Evolutionary conservation across 2,113 vertebrate species (phyloP), one percentile per base, ranked within the genome.

Genomic region (Hippocampus abdominalis): DNA sequence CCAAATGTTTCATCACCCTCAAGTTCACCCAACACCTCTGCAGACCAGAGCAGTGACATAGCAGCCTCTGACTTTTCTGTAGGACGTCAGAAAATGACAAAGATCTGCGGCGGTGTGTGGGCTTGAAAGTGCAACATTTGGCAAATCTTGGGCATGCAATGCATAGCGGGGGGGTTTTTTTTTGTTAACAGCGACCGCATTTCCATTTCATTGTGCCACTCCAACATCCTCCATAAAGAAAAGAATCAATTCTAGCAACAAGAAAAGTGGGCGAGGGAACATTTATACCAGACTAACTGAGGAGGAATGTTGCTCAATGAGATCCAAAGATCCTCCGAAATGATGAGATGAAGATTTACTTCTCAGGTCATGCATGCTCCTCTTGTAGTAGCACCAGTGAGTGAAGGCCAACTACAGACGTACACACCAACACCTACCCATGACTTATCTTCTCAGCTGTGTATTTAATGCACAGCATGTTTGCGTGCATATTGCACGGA

Each of bases 1-100:
- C 69, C 36, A 74, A 78, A 49, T 78, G 72, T 64, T 64, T 4
- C 27, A 70, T 66, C 57, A 25, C 29, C 3, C 80, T 92, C 91
- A 89, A 91, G 89, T 93, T 91, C 87, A 88, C 86, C 53, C 20
- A 74, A 89, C 80, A 75, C 88, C 85, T 82, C 91, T 91, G 90
- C 91, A 94, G 93, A 92, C 91, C 91, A 88, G 81, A 88, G 92
- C 86, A 86, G 85, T 71, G 85, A 82, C 81, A 86, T 85, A 91
- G 89, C 91, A 91, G 91, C 93, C 87, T 90, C 91, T 92, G 91
- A 93, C 91, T 92, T 94, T 91, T 93, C 92, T 94, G 91, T 92
- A 92, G 82, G 82, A 94, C 88, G 83, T 89, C 93, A 93, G 92
- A 93, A 93, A 91, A 90, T 87, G 81, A 89, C 91, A 87, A 91